phyloP scores from a whole-genome alignment of 2,113 vertebrate species.

The Malurus alboscapulatus region DNA sequence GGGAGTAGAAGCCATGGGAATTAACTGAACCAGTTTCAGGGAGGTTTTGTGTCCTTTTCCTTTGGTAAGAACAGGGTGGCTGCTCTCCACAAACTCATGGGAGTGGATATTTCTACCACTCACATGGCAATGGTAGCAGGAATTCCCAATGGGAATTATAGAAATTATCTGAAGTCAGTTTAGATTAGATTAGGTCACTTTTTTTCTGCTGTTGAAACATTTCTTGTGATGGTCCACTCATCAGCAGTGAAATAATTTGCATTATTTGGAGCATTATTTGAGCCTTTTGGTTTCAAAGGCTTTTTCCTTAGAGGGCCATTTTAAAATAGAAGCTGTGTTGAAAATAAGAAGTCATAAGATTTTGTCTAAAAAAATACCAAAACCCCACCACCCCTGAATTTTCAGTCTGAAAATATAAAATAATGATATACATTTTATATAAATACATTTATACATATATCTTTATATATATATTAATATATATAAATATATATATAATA shows the following conservation, averaged over 20 bases:
- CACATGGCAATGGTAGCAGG: not conserved
- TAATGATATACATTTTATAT: not conserved
- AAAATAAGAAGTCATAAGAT: not conserved
- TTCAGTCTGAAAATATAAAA: not conserved
- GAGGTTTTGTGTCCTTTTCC: not conserved
- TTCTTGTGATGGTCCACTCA: not conserved
- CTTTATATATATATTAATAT: too few relatives aligned
- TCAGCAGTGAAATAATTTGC: not conserved
- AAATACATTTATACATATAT: too few relatives aligned
- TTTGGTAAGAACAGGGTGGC: not conserved
- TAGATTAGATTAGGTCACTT: not conserved
- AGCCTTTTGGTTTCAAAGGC: not conserved
- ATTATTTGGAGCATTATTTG: not conserved
- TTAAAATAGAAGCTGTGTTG: not conserved
- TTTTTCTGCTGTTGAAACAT: not conserved
- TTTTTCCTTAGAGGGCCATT: not conserved
- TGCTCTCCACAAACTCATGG: not conserved
- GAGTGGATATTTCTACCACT: not conserved
- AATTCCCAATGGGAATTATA: not conserved
- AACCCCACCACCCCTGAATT: rapidly evolving
- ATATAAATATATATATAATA: too few relatives aligned
- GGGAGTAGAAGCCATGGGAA: not conserved
- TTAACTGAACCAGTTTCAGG: not conserved
- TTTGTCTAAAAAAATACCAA: not conserved
- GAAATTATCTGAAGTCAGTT: not conserved